Evolutionary conservation across 2,113 vertebrate species (phyloP).

Genomic region (Phylloscopus trochiloides): DNA sequence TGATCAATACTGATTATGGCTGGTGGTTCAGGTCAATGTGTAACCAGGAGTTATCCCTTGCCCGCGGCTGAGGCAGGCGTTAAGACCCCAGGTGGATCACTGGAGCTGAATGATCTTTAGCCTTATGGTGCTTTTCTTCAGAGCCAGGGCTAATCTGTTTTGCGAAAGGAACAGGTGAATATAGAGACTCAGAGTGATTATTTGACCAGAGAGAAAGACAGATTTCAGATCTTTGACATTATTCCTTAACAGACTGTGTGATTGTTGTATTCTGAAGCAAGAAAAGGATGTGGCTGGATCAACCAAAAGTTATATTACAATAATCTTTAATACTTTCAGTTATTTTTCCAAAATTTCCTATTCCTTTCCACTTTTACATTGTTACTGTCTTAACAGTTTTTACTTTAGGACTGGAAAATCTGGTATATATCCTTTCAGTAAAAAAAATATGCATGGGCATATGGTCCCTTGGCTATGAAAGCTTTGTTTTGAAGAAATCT

Average conservation of each 20-base stretch:
- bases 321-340: not conserved
- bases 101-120: not conserved
- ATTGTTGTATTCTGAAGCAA: not conserved
- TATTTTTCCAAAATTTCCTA: not conserved
- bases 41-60: not conserved
- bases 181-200: not conserved
- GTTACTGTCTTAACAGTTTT: not conserved
- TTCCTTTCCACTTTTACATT: not conserved
- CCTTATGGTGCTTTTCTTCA: not conserved
- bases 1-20: not conserved
- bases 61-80: accelerated
- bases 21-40: not conserved
- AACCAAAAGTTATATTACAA: not conserved
- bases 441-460: not conserved
- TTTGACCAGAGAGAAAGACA: not conserved
- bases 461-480: not conserved
- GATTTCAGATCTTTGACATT: not conserved
- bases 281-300: not conserved
- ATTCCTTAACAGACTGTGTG: not conserved
- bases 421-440: not conserved
- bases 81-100: not conserved
- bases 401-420: not conserved
- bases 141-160: not conserved
- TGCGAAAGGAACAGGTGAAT: not conserved
- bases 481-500: not conserved